Base-by-base conservation (phyloP, 2,113 vertebrate species). In the Calonectris borealis region DNA sequence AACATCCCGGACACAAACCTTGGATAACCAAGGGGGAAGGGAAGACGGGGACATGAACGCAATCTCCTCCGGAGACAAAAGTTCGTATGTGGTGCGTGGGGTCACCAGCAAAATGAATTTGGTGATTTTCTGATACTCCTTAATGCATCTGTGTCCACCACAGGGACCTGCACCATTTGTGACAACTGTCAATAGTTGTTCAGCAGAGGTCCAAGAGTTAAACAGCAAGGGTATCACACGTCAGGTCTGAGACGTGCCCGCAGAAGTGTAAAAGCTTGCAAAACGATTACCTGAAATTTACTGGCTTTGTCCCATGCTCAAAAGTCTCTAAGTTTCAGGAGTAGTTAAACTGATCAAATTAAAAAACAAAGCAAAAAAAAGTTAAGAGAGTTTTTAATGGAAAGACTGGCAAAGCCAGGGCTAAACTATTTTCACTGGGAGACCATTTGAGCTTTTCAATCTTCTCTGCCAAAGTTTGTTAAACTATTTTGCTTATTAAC, bases 401-500 rank as follows among this genome's bases (percentile, higher is more conserved):
- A 82, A 94, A 92, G 62, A 31, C 51, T 91, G 65, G 49, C 38
- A 94, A 94, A 94, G 42, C 70, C 58, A 62, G n/a, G 72, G 61
- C 84, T 97, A 44, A 90, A 60, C 25, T 81, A 34, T 85, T 60
- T 55, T 42, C 44, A 73, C 49, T 14, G 26, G 52, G 79, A 72
- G 36, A 94, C 44, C 2, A 5, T 27, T 5, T 60, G 51, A 91
- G 62, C 54, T 77, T 95, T 93, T 87, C 78, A 91, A 62, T 69
- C 83, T 91, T 94, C 66, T 77, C 86, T 93, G 96, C 57, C 93
- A 87, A 91, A 91, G 58, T 75, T 95, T 90, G 73, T 98, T 91
- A 81, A 95, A 94, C 80, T 95, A 44, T 94, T 95, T 95, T 94
- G 85, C 93, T 91, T 95, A 92, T 95, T 95, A 95, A 90, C 75